Base-by-base conservation (phyloP, 1,140 invertebrate genomes). In the Sycophaga agraensis region DNA sequence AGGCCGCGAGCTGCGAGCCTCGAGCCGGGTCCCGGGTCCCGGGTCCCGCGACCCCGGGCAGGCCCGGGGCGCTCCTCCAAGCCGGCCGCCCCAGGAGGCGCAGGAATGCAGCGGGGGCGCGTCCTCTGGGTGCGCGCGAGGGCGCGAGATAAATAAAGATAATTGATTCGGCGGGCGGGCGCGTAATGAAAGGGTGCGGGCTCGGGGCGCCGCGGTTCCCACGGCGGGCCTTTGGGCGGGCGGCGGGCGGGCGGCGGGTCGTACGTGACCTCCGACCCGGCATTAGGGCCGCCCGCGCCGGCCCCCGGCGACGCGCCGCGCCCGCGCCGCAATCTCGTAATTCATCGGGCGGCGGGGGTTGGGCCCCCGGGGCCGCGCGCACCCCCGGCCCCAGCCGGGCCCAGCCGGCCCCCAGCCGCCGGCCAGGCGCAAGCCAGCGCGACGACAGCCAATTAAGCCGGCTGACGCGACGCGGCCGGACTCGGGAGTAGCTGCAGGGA, bases 201-300 rank as follows among this genome's bases (percentile, higher is more conserved):
- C 12, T 42, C 6, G 14, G 60, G 37, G 43, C 28, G 34, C 39
- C n/a, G 26, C 26, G 24, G 55, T 61, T 61, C 64, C 43, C 58
- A 53, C 53, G 53, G 48, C 31, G 48, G 28, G 26, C 48, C 48
- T 19, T 31, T 31, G 5, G 28, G 28, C 4, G 28, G 28, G 28
- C 11, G 28, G 28, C 5, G 11, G 28, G 28, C 4, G 28, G 74
- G 73, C 71, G 75, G 64, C 75, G 55, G 34, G 40, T 48, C 24
- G 39, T 59, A 59, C 58, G 58, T 59, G 73, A 80, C 79, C 79
- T 71, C 66, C 79, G 76, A 81, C 78, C 78, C 71, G 70, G 77
- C 77, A 81, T 80, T 80, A 81, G n/a, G n/a, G 77, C 73, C 72
- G 26, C 70, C 72, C 72, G 71, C 64, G 74, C 71, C n/a, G n/a